Evolutionary conservation across 2,797 vertebrate genomes (phyloP), one percentile per base, ranked within the genome.

Genomic region (Diplodus puntazzo): DNA sequence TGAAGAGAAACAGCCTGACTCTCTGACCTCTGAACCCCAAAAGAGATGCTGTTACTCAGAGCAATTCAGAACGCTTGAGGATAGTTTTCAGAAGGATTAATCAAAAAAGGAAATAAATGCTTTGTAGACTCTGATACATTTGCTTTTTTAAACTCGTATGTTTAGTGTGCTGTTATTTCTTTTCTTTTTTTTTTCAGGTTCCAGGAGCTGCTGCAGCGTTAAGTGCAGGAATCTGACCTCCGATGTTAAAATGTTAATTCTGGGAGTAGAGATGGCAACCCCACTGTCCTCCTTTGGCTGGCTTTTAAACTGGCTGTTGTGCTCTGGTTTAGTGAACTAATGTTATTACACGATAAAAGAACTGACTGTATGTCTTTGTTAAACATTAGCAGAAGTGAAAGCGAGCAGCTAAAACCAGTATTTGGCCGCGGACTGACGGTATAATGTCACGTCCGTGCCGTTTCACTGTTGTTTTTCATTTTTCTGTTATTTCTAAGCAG

Each of bases 201-300:
- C 84, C 79, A 89, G 62, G 69, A 84, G 69, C 55, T 77, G 78
- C 77, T 73, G 83, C 74, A 61, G 71, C 50, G 61, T 25, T 23
- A 16, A 55, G 11, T 53, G 69, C 30, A 77, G 72, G 76, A 23
- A 8, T 43, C 42, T 75, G 82, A 85, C 79, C 20, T 66, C 76
- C 69, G 77, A 76, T 72, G 66, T 25, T 25, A 25, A 68, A 49
- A 60, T 7, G 62, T 4, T 43, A 73, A 69, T 85, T 49, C 48
- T 72, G 71, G 62, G 60, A 81, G 70, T 50, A 21, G 61, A 74
- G 73, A 53, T 60, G 43, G 34, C 34, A 27, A 42, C n/a, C 21
- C 54, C 16, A 18, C 55, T 52, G 65, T 84, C 25, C 45, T 77
- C 61, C 48, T 66, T 69, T 73, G 17, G 25, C 2, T 60, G 67